phyloP scores from a whole-genome alignment of 2,888 invertebrate species.

The Eutolmus rufibarbis region DNA sequence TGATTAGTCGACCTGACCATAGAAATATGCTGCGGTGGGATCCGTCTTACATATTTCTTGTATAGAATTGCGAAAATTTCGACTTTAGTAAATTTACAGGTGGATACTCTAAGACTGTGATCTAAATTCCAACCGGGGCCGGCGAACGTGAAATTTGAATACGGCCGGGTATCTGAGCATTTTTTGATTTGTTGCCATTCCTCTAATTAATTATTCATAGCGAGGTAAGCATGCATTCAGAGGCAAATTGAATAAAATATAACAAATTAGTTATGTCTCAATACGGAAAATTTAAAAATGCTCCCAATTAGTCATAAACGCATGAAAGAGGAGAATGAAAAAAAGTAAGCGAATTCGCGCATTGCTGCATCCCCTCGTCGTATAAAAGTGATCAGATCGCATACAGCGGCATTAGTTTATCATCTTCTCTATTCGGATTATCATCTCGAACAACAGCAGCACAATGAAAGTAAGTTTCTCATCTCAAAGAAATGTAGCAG shows the following conservation, averaged over 20 bases:
- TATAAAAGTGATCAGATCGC: not conserved
- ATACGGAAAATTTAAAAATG: slow-evolving; percentile 4
- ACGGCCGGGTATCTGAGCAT: not conserved
- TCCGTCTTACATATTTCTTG: not conserved
- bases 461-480: slow-evolving; percentile 11
- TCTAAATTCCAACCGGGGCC: not conserved
- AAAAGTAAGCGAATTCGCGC: not conserved
- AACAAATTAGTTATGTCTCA: slow-evolving; percentile 12
- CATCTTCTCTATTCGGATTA: not conserved
- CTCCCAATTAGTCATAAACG: not conserved
- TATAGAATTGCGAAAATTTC: not conserved
- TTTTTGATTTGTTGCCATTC: not conserved
- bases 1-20: not conserved
- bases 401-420: slow-evolving; percentile 7
- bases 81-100: not conserved
- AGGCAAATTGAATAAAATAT: slow-evolving; percentile 1
- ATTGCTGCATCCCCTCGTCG: not conserved
- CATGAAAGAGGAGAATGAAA: not conserved
- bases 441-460: not conserved
- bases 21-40: not conserved
- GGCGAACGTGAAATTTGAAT: not conserved
- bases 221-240: not conserved
- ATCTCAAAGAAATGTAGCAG: not conserved
- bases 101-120: not conserved
- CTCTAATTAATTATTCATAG: slow-evolving; percentile 6